Evolutionary conservation across 1,140 invertebrate species (phyloP).

Genomic region (Drosophila triauraria): DNA sequence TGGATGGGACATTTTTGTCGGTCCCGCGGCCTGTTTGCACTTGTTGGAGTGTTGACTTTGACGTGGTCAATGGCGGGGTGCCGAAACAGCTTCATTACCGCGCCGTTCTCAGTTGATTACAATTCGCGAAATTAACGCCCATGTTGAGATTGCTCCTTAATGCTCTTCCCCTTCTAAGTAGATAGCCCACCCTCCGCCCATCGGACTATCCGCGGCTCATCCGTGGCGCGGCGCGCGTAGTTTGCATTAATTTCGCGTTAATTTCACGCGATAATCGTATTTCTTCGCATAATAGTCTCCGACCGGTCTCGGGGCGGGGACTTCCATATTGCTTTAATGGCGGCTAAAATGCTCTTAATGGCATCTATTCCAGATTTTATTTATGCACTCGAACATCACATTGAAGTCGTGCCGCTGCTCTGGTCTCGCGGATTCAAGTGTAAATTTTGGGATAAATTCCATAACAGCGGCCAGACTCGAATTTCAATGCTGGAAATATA

Average conservation of each 20-base stretch:
- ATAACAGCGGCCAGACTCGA: slow-evolving; percentile 1
- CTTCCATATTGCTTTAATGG: slow-evolving; percentile 81
- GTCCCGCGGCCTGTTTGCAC: slow-evolving; percentile 24
- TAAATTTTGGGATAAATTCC: slow-evolving; percentile 17
- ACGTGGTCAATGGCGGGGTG: slow-evolving; percentile 50
- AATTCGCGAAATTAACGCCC: slow-evolving; percentile 68
- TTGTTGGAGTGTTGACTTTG: slow-evolving; percentile 58
- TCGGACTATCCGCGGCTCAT: slow-evolving; percentile 8
- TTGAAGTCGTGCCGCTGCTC: slow-evolving; percentile 20
- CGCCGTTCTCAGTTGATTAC: slow-evolving; percentile 50
- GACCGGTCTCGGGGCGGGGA: slow-evolving; percentile 4
- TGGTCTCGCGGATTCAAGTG: slow-evolving; percentile 3
- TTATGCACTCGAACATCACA: slow-evolving; percentile 81
- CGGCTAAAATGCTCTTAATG: slow-evolving; percentile 77
- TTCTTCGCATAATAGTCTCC: slow-evolving; percentile 57
- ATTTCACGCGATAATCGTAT: slow-evolving; percentile 80
- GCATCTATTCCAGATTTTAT: slow-evolving; percentile 82
- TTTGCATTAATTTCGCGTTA: slow-evolving; percentile 83
- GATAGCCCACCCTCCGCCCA: slow-evolving; percentile 4
- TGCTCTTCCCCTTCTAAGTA: slow-evolving; percentile 23
- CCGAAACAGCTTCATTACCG: slow-evolving; percentile 65
- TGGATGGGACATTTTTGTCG: slow-evolving; percentile 14
- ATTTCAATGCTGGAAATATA: background rate
- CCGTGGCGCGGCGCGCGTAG: slow-evolving; percentile 53
- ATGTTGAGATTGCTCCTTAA: slow-evolving; percentile 66